Percentiles rank a stretch among this genome's conserved stretches.
These are phyloP conservation scores for Raja brachyura DNA, from an alignment of 2,113 vertebrate genomes.

Conservation along the genomic window DNA sequence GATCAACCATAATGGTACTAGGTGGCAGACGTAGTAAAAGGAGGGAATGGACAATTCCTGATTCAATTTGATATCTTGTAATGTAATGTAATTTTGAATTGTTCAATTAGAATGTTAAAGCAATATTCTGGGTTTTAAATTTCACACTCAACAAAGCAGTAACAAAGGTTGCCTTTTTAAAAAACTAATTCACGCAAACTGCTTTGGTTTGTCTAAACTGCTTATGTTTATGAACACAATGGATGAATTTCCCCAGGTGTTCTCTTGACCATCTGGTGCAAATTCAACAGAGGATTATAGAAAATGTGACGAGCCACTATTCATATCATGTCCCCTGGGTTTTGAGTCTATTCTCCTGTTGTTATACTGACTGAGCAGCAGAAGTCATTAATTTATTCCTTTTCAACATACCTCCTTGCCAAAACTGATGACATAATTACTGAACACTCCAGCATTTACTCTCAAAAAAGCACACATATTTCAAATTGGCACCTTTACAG, in stretches of 20 bases:
- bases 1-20: too few species aligned
- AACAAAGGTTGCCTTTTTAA: neutral
- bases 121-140: neutral
- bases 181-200: neutral
- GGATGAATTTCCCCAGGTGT: neutral
- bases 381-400: neutral
- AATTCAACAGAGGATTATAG: neutral
- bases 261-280: neutral
- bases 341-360: neutral
- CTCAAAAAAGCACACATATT: constrained; percentile 16
- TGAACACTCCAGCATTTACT: neutral
- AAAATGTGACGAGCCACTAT: neutral
- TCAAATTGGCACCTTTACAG: neutral
- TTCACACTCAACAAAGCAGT: neutral
- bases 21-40: too few species aligned
- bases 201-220: neutral
- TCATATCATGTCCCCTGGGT: neutral
- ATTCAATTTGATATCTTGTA: too few species aligned
- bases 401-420: neutral
- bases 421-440: constrained; percentile 20
- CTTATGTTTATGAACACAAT: neutral
- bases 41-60: too few species aligned
- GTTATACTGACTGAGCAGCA: neutral
- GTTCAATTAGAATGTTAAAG: neutral
- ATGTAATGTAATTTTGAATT: too few species aligned